Conservation (phyloP, 1,140 invertebrate species). For the Grapholita molesta region DNA sequence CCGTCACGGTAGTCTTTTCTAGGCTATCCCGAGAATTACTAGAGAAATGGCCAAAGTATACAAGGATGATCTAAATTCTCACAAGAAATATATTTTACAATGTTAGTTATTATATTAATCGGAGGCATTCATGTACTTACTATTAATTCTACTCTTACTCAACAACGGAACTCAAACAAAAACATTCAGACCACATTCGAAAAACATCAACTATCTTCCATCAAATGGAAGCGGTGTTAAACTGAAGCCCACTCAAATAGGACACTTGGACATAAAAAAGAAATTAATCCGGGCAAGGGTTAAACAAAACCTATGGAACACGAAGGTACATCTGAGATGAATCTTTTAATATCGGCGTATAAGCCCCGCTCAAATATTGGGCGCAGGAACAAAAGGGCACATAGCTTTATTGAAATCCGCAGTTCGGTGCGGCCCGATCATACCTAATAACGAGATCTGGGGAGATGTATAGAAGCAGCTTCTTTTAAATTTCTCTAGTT, state of each 20-base stretch:
- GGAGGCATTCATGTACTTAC: too few relatives aligned
- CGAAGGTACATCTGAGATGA: constrained; percentile 58
- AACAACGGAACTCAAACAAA: too few relatives aligned
- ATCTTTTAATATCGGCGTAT: constrained; percentile 62
- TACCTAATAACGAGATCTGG: constrained; percentile 43
- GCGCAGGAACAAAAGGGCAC: constrained; percentile 66
- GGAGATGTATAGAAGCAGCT: constrained; percentile 23
- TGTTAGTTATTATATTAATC: too few relatives aligned
- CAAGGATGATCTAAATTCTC: too few relatives aligned
- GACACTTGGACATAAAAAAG: not conserved
- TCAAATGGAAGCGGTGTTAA: not conserved
- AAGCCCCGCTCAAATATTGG: constrained; percentile 62
- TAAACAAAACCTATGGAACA: constrained; percentile 34
- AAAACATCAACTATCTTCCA: not conserved
- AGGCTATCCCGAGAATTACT: too few relatives aligned
- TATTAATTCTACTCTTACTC: too few relatives aligned
- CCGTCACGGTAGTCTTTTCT: too few relatives aligned
- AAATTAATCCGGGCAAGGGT: not conserved
- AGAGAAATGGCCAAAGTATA: too few relatives aligned
- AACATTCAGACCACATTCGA: too few relatives aligned
- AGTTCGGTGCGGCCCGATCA: constrained; percentile 45
- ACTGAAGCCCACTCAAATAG: not conserved
- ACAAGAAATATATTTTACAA: too few relatives aligned
- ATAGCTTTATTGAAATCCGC: constrained; percentile 68
- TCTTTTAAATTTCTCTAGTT: not conserved